Evolutionary conservation across 2,113 vertebrate species (phyloP), one percentile per base, ranked within the genome.

Genomic region (Rana temporaria): DNA sequence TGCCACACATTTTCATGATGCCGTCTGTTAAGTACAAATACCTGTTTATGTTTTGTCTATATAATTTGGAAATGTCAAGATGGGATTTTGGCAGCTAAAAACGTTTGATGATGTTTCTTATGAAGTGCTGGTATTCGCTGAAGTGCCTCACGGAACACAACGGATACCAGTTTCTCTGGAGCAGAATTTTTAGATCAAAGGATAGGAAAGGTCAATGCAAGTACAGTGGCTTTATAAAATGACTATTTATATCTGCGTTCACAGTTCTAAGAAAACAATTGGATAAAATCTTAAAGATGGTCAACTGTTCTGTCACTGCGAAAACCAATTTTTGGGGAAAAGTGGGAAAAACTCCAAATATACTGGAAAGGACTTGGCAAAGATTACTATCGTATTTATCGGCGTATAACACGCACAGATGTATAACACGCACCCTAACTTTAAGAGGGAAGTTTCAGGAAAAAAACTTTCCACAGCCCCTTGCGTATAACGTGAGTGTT

Each of bases 191-290:
- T 26, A 60, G 26, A 75, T 75, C 14, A 60, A 60, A 75, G 30
- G 53, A 59, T 75, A 73, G 17, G 30, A 59, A 63, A 77, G 34
- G 60, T 63, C 30, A 20, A 77, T 77, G 52, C 60, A 62, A 77
- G 18, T 69, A 69, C 67, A 69, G 26, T 3, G 38, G 67, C 12
- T 69, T 17, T 26, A 17, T 78, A 65, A n/a, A 32, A 26, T 66
- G 1, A 26, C 24, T 78, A 78, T 66, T 66, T 66, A 66, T 66
- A 65, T 30, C 18, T 22, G 32, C 18, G 12, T 66, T 2, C 63
- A 55, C 18, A 56, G 42, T 52, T 30, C 15, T 32, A 24, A 66
- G 1, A n/a, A 48, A 69, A 19, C 38, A 48, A 48, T 11, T 34
- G 64, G 62, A 55, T 18, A 30, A 14, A 52, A 63, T 42, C 34